Percentiles rank a stretch among this genome's conserved stretches.
phyloP scores from a whole-genome alignment of 2,888 invertebrate species.

The Apoda limacodes region DNA sequence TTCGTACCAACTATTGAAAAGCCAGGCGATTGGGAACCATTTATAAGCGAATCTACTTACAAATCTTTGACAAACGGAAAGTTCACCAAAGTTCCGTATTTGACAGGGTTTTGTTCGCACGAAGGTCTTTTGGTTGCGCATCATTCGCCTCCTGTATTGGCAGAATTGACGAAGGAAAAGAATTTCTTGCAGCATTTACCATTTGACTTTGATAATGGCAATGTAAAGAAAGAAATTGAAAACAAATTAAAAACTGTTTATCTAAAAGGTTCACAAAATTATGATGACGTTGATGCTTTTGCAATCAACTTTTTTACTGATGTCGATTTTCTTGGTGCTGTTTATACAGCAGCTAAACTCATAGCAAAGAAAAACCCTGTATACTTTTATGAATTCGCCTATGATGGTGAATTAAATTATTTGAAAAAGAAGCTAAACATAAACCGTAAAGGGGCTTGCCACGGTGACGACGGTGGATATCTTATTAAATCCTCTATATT shows the following conservation, averaged over 20 bases:
- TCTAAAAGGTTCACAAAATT: constrained; percentile 40
- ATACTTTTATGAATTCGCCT: constrained; percentile 70
- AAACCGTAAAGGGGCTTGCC: constrained; percentile 65
- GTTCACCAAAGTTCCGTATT: constrained; percentile 56
- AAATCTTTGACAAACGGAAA: constrained; percentile 43
- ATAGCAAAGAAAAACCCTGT: constrained; percentile 49
- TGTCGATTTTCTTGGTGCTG: constrained; percentile 48
- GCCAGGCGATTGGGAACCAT: constrained; percentile 49
- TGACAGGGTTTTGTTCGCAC: constrained; percentile 56
- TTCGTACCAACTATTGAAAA: constrained; percentile 58
- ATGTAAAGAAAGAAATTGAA: constrained; percentile 31
- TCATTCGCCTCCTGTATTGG: constrained; percentile 20
- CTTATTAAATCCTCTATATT: constrained; percentile 49
- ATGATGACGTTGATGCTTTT: constrained; percentile 40
- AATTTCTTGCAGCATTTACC: constrained; percentile 40
- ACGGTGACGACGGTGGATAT: constrained; percentile 73
- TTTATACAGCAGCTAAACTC: constrained; percentile 36
- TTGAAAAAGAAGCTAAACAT: constrained; percentile 46
- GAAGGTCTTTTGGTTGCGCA: constrained; percentile 52
- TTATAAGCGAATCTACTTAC: constrained; percentile 49
- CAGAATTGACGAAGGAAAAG: constrained; percentile 30
- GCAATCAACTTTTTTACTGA: constrained; percentile 62
- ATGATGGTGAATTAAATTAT: constrained; percentile 64
- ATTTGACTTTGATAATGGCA: constrained; percentile 30
- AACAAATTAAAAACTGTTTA: constrained; percentile 47